Base-by-base conservation (phyloP, 2,797 vertebrate species). In the Eulemur albifrons region DNA sequence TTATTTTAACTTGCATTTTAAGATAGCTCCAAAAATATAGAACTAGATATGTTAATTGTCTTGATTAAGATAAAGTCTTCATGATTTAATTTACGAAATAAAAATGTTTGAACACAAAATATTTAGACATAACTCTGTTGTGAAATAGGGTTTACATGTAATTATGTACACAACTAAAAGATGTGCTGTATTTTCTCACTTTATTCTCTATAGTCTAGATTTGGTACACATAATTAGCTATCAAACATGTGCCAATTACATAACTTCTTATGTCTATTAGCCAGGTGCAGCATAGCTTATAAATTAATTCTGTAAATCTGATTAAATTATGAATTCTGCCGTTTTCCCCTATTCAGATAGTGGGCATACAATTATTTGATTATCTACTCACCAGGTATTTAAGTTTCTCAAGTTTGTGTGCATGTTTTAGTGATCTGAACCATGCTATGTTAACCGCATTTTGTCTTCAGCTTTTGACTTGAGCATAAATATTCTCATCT, bases 91-190 rank as follows among this genome's bases (percentile, higher is more conserved):
- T 80, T 93, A 76, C 0, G 84, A 89, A 93, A 67, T 96, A 45
- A 86, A 95, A 91, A 80, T 72, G 35, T 83, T 93, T 92, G n/a
- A 61, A 65, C 77, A n/a, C 11, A 85, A 59, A 73, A 45, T 85
- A 69, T 93, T 90, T 50, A 86, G 35, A 96, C 69, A 48, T 75
- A 94, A 20, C 2, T 87, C 27, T 72, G 11, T 89, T 79, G n/a
- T 76, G 7, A 50, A 94, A 61, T 43, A 84, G 15, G 21, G 9
- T 70, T 90, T 94, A 86, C 9, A 30, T 85, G 48, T 65, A 93
- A 87, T 88, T 94, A 86, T 61, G 4, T 67, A n/a, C 7, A 75
- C 27, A 88, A 50, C 13, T 59, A 54, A 93, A 94, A 80, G 8
- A 70, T 90, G 11, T 82, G 30, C 20, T 81, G 3, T 35, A 8